Evolutionary conservation across 2,113 vertebrate species (phyloP), one percentile per base, ranked within the genome.

Genomic region (Bostrychus sinensis): DNA sequence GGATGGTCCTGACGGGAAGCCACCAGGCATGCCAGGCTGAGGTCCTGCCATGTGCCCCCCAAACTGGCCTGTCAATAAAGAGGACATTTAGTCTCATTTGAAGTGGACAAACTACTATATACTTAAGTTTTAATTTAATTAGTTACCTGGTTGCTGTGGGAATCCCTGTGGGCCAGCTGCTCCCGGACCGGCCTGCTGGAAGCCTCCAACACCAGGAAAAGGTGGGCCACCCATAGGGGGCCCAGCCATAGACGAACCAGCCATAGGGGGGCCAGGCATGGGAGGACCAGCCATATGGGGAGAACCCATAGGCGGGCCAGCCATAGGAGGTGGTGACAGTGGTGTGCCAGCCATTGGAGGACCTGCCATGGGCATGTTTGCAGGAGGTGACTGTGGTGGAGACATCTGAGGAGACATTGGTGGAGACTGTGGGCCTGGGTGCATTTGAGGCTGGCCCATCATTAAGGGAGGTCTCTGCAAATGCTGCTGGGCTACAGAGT

Each of bases 141-240:
- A 39, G 6, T 68, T 91, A 96, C 96, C 93, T 86, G 88, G 89
- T 86, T 94, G 96, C 12, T 91, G 91, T 69, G 90, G 89, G 76
- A 93, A 95, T 9, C 93, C 94, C 62, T 86, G 28, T 22, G 90
- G 92, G 70, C 88, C 73, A 16, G 56, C 62, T 64, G 91, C 87
- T 62, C 92, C 93, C 1, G 89, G 77, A 50, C 82, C 81, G n/a
- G 88, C 89, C 0, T 92, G 90, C 60, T 91, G 94, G 61, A 94
- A 91, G 63, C 88, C 91, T 34, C 90, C 75, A 16, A 81, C 85
- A 0, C 89, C 87, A 43, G 88, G 50, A 26, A 89, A 82, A 17
- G 77, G 70, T 3, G 93, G 72, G 37, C 80, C 66, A 7, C 78
- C 30, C 61, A 92, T 85, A 9, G 92, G 82, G 4, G 3, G 43